Evolutionary conservation across 2,888 invertebrate genomes (phyloP).

Genomic region (Mechanitis messenoides): DNA sequence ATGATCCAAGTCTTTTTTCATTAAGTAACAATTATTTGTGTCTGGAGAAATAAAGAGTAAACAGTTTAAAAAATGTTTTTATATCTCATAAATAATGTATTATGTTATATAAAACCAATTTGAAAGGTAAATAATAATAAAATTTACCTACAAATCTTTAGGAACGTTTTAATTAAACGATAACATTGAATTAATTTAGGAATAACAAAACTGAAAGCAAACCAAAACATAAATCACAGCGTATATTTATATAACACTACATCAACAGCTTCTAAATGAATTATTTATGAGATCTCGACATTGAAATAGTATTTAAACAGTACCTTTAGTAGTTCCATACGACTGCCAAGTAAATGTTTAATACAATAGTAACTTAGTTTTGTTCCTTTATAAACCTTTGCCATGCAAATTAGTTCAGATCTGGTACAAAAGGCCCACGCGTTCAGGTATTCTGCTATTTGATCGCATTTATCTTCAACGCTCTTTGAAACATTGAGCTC

Average conservation of each 20-base stretch:
- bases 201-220: background rate
- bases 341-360: slow-evolving; percentile 13
- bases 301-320: slow-evolving; percentile 1
- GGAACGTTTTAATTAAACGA: too few species aligned
- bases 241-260: slow-evolving; percentile 4
- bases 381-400: slow-evolving; percentile 19
- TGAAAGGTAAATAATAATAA: too few species aligned
- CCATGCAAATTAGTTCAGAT: slow-evolving; percentile 25
- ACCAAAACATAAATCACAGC: background rate
- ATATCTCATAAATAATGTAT: too few species aligned
- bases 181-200: background rate
- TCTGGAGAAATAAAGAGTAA: too few species aligned
- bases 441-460: slow-evolving; percentile 22
- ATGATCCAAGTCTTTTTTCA: too few species aligned
- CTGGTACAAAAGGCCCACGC: slow-evolving; percentile 21
- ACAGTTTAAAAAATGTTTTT: too few species aligned
- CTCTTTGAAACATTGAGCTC: slow-evolving; percentile 14
- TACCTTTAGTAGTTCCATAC: too few species aligned
- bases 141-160: too few species aligned
- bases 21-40: too few species aligned
- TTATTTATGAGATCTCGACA: background rate
- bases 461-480: slow-evolving; percentile 24
- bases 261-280: background rate
- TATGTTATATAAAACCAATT: too few species aligned
- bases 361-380: slow-evolving; percentile 18